These are phyloP conservation scores for Urocyon cinereoargenteus DNA, from an alignment of 2,797 vertebrate species.

Conservation along the genomic window DNA sequence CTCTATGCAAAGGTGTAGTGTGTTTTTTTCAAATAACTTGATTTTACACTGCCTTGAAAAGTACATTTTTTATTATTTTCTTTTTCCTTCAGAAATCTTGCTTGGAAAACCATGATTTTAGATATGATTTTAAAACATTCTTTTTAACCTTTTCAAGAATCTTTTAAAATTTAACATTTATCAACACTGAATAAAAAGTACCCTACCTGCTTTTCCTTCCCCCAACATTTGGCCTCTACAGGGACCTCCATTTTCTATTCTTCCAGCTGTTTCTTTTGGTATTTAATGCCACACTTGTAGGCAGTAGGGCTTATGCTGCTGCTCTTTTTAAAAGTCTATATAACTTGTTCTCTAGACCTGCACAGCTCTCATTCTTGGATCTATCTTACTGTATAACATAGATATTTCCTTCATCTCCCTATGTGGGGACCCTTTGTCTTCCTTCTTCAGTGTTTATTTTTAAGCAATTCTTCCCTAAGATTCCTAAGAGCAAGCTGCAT, in stretches of 20 bases:
- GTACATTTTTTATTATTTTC: not conserved
- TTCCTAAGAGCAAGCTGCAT: not conserved
- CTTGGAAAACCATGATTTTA: constrained; percentile 27
- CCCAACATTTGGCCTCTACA: not conserved
- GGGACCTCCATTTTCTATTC: constrained; percentile 3
- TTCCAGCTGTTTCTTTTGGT: not conserved
- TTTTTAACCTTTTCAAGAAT: constrained; percentile 28
- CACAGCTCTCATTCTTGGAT: not conserved
- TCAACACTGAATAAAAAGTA: not conserved
- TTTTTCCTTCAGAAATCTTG: not conserved
- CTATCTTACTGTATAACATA: not conserved
- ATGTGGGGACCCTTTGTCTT: not conserved
- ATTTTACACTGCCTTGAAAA: constrained; percentile 12
- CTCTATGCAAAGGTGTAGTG: not conserved
- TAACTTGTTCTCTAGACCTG: not conserved
- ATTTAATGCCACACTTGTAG: not conserved
- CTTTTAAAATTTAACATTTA: constrained; percentile 49
- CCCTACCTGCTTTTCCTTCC: not conserved
- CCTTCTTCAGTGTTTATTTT: not conserved
- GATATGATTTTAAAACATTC: not conserved
- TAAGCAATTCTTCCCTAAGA: not conserved
- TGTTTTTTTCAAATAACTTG: constrained; percentile 33
- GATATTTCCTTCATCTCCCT: not conserved
- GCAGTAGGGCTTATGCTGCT: not conserved
- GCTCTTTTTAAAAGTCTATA: not conserved